A percentile compares a stretch with the other conserved stretches of the same genome.
phyloP scores from a whole-genome alignment of 2,888 invertebrate species.

The Apamea crenata region DNA sequence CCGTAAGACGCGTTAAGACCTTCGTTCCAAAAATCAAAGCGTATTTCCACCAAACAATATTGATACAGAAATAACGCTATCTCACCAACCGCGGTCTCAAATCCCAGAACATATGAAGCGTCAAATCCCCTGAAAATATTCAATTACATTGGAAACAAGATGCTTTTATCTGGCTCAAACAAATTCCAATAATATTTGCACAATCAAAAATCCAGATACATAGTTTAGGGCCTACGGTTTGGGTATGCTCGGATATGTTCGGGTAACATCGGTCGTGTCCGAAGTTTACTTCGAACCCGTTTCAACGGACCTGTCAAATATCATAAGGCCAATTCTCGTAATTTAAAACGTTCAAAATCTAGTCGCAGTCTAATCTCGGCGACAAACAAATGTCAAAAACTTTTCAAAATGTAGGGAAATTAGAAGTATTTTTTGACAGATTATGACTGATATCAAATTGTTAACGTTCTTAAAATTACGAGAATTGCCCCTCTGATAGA shows the following conservation, averaged over 20 bases:
- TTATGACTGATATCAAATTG: too few species aligned
- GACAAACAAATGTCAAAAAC: too few species aligned
- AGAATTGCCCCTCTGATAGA: too few species aligned
- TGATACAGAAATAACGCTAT: slow-evolving; percentile 17
- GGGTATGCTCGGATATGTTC: slow-evolving; percentile 40
- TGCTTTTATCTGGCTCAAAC: slow-evolving; percentile 24
- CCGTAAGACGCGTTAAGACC: too few species aligned
- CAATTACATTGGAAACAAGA: slow-evolving; percentile 51
- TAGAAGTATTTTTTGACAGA: too few species aligned
- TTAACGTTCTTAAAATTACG: too few species aligned
- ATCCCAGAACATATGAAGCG: slow-evolving; percentile 37
- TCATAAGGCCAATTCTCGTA: too few species aligned
- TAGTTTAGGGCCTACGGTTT: slow-evolving; percentile 26
- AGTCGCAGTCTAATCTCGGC: too few species aligned
- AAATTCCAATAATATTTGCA: slow-evolving; percentile 46
- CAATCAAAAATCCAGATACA: slow-evolving; percentile 35
- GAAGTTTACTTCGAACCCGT: slow-evolving; percentile 49
- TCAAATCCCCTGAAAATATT: slow-evolving; percentile 51
- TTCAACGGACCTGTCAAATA: slow-evolving; percentile 49
- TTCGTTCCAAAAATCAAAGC: neutral
- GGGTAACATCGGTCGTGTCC: slow-evolving; percentile 26
- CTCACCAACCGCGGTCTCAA: neutral
- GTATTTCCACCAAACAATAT: neutral
- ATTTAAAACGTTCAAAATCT: too few species aligned
- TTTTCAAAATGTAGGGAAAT: too few species aligned